Conservation (phyloP, 2,797 vertebrate species). For the Rhynchonycteris naso region DNA sequence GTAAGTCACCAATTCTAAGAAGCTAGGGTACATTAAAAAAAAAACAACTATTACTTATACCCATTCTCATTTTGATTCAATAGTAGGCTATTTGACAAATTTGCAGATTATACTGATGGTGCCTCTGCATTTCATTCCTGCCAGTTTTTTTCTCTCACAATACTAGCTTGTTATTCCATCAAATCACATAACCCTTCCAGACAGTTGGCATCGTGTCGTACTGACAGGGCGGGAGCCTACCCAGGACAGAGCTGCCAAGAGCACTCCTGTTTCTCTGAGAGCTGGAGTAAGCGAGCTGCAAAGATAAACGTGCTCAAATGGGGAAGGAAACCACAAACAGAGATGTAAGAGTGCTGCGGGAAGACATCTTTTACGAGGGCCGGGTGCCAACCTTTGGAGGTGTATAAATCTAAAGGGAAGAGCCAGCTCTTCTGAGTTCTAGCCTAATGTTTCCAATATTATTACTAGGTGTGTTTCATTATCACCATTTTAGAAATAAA, state of each 20-base stretch:
- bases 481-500: constrained; percentile 40
- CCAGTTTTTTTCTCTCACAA: neutral
- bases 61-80: neutral
- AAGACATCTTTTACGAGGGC: neutral
- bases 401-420: neutral
- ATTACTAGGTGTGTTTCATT: constrained; percentile 5
- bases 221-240: neutral
- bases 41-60: neutral
- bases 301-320: neutral
- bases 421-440: neutral
- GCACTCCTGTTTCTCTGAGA: neutral
- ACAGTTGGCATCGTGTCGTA: accelerated
- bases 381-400: neutral
- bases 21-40: neutral
- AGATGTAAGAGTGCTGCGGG: neutral
- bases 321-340: constrained; percentile 13
- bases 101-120: neutral
- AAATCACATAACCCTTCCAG: neutral
- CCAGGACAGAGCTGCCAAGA: neutral
- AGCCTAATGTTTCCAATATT: neutral
- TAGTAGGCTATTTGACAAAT: neutral
- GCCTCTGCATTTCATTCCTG: neutral
- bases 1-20: neutral
- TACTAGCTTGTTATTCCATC: neutral
- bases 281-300: neutral